Evolutionary conservation across 1,140 invertebrate genomes (phyloP).

Genomic region (Leptinotarsa undecemlineata): DNA sequence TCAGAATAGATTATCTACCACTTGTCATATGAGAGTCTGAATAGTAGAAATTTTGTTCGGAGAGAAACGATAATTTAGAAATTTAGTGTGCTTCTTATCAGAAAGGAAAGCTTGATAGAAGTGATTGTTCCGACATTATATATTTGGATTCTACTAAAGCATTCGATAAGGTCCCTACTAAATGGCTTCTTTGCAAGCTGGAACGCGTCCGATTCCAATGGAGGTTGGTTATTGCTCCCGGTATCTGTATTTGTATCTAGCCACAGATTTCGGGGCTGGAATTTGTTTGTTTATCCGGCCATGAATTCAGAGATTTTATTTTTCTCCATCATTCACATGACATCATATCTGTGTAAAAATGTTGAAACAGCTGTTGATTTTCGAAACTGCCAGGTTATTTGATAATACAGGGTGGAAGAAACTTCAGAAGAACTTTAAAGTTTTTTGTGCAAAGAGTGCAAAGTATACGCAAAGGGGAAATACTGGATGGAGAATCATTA

Average conservation of each 20-base stretch:
- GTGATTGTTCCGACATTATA: constrained; percentile 3
- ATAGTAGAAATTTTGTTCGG: neutral
- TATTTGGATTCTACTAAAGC: constrained; percentile 8
- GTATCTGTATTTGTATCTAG: constrained; percentile 2
- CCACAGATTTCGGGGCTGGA: neutral
- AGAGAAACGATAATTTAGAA: neutral
- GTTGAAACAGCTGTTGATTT: no score
- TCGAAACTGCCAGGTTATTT: no score
- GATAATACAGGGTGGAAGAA: no score
- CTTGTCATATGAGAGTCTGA: neutral
- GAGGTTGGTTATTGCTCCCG: neutral
- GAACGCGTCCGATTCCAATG: neutral
- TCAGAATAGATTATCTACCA: no score
- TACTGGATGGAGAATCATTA: no score
- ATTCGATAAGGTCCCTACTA: constrained; percentile 3
- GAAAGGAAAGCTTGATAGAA: constrained; percentile 1
- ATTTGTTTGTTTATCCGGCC: no score
- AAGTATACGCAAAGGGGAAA: no score
- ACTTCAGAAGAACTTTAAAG: no score
- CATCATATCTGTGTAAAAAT: no score
- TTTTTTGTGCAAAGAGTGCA: no score
- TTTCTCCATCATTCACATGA: no score
- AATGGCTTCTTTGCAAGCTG: constrained; percentile 1
- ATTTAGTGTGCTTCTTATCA: constrained; percentile 3
- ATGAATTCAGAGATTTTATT: no score